Evolutionary conservation across 1,140 invertebrate species (phyloP).

Genomic region (Acyrthosiphon pisum): DNA sequence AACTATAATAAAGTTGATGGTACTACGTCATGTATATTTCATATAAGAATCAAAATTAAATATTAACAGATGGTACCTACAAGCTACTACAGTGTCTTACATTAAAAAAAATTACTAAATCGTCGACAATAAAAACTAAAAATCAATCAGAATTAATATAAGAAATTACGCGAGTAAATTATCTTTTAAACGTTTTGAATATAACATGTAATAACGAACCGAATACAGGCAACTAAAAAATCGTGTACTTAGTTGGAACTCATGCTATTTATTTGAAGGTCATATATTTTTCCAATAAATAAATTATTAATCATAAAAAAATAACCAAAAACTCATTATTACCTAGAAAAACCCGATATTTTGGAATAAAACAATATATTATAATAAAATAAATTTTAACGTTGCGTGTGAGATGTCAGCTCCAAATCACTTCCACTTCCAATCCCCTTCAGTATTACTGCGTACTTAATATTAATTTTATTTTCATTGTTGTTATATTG

Average conservation of each 20-base stretch:
- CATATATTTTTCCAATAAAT: not conserved
- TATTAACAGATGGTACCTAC: not conserved
- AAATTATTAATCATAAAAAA: not conserved
- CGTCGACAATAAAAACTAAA: not conserved
- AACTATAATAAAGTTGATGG: not conserved
- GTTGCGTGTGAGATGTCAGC: not conserved
- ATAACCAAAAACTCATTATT: not conserved
- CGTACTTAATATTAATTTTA: not conserved
- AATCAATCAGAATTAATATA: not conserved
- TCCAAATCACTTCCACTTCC: not conserved
- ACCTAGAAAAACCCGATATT: not conserved
- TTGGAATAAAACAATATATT: not conserved
- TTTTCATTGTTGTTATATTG: not conserved
- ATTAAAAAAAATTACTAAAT: not conserved
- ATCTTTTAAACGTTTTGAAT: not conserved
- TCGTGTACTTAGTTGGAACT: not conserved
- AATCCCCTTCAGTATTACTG: not conserved
- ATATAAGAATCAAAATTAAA: not conserved
- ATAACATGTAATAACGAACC: not conserved
- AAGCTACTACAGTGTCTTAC: not conserved
- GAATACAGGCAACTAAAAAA: not conserved
- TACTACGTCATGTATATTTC: not conserved
- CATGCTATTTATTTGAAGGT: accelerated
- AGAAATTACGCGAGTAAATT: not conserved
- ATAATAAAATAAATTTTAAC: not conserved